Evolutionary conservation across 2,797 vertebrate species (phyloP).

Genomic region (Ctenochaetus hawaiiensis): DNA sequence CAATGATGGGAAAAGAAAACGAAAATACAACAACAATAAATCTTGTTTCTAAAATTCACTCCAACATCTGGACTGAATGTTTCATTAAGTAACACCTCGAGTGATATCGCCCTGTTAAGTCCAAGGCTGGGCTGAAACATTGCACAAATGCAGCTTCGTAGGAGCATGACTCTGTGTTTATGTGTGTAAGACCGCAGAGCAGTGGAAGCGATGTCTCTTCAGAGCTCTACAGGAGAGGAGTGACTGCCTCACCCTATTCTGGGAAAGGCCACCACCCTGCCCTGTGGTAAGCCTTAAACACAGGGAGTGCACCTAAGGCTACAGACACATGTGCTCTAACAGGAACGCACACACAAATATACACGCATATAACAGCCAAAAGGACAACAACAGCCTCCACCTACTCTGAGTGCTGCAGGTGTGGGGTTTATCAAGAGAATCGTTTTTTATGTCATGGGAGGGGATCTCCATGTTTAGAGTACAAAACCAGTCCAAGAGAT

Average conservation of each 20-base stretch:
- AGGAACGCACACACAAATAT: constrained; percentile 20
- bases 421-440: constrained; percentile 35
- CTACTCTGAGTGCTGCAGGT: constrained; percentile 11
- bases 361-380: constrained; percentile 26
- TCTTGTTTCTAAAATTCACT: neutral
- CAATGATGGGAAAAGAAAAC: constrained; percentile 5
- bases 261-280: constrained; percentile 76
- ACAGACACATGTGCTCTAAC: constrained; percentile 26
- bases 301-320: constrained; percentile 62
- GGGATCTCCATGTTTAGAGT: neutral
- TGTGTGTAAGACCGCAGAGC: constrained; percentile 53
- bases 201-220: constrained; percentile 39
- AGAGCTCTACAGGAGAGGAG: constrained; percentile 49
- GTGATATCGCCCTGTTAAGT: constrained; percentile 26
- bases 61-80: constrained; percentile 28
- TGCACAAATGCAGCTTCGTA: constrained; percentile 28
- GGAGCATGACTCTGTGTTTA: constrained; percentile 53
- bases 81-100: constrained; percentile 12
- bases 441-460: constrained; percentile 23
- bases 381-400: constrained; percentile 8
- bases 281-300: constrained; percentile 81
- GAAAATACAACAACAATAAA: neutral
- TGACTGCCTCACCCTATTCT: constrained; percentile 78
- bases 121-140: constrained; percentile 27
- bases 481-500: constrained; percentile 38